Evolutionary conservation across 1,140 invertebrate genomes (phyloP), one percentile per base, ranked within the genome.

Genomic region (Maconellicoccus hirsutus): DNA sequence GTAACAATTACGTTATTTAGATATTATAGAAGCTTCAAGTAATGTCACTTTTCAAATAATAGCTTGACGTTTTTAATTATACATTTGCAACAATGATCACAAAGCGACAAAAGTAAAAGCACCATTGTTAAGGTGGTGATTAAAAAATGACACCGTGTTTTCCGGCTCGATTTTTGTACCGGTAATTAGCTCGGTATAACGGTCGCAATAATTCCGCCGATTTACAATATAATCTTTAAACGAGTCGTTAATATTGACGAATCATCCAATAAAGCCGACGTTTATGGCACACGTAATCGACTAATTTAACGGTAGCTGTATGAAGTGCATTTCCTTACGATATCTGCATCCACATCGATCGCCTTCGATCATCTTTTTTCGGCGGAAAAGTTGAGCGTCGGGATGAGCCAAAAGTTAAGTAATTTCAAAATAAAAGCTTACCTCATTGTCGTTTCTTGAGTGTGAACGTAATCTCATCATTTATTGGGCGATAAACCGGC

Each of bases 101-200:
- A 52, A 52, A 52, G 42, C 42, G 42, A 52, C 42, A 52, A 52
- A 52, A 52, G 42, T 52, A 52, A 52, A 52, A 52, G 42, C n/a
- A 19, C 42, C n/a, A 16, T 52, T 52, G 29, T 33, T 33, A 33
- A 12, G 29, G 29, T 52, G 42, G 42, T 52, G 42, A 52, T 52
- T 52, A 52, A 52, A 33, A 52, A 52, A 52, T 52, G 42, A 52
- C 42, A 19, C n/a, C 42, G 42, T 52, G n/a, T 52, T 52, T 52
- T 52, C 42, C 12, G 3, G 29, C 29, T 33, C n/a, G 6, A 52
- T 8, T 52, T 33, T 33, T 52, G 42, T 52, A 19, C n/a, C 42
- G n/a, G 42, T 52, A 52, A 52, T 52, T 52, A 52, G n/a, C 42
- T 52, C n/a, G 42, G 42, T 8, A 19, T 52, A 52, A 52, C 42